phyloP scores from a whole-genome alignment of 2,888 invertebrate genomes.

The Sphaerophoria rueppellii region DNA sequence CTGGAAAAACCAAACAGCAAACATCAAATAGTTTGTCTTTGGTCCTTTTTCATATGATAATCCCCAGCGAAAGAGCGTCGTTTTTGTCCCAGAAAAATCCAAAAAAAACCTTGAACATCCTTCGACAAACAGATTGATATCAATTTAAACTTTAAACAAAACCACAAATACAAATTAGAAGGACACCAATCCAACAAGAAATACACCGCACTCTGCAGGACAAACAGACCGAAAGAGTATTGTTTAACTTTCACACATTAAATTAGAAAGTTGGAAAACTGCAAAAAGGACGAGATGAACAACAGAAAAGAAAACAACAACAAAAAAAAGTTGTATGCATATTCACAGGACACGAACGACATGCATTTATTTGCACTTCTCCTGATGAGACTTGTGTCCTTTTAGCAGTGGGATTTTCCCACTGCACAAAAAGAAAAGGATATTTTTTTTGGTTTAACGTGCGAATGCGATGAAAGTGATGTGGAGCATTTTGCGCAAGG shows the following conservation, averaged over 20 bases:
- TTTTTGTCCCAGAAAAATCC: slow-evolving; percentile 5
- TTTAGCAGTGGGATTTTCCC: slow-evolving; percentile 62
- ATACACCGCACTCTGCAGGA: slow-evolving; percentile 1
- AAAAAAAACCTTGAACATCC: slow-evolving; percentile 54
- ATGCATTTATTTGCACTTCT: slow-evolving; percentile 67
- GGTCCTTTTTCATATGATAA: no score
- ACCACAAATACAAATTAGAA: slow-evolving; percentile 71
- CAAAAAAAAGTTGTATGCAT: slow-evolving; percentile 29
- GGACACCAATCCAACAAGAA: slow-evolving; percentile 59
- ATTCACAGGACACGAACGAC: slow-evolving; percentile 52
- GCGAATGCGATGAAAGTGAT: background rate
- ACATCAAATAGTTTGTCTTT: slow-evolving; percentile 13
- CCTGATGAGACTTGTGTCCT: slow-evolving; percentile 58
- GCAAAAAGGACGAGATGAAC: slow-evolving; percentile 12
- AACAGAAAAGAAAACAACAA: slow-evolving; percentile 12
- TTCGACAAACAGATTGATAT: slow-evolving; percentile 70
- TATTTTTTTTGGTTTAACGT: background rate
- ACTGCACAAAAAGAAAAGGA: slow-evolving; percentile 35
- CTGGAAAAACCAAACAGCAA: slow-evolving; percentile 13
- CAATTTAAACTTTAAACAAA: slow-evolving; percentile 71
- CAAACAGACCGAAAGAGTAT: slow-evolving; percentile 63
- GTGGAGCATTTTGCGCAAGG: slow-evolving; percentile 53
- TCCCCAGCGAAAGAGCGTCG: slow-evolving; percentile 18
- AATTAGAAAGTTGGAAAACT: slow-evolving; percentile 11
- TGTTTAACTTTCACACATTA: slow-evolving; percentile 72